Percentiles rank a stretch among this genome's conserved stretches.
Conservation (phyloP, 2,797 vertebrate species). For the Cyclopterus lumpus region DNA sequence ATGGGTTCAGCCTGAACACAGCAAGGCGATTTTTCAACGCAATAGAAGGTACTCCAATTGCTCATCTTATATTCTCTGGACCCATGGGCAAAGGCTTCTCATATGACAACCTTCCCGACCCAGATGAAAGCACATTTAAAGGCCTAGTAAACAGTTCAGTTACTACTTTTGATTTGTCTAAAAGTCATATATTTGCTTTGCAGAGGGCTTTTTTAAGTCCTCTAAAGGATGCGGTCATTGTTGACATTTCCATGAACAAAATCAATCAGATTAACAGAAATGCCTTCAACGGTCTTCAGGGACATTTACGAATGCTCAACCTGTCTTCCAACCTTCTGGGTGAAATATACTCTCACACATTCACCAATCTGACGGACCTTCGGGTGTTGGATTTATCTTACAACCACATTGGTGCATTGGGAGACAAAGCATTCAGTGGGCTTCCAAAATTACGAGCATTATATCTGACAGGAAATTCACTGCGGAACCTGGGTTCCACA, state of each 20-base stretch:
- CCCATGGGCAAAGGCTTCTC: conserved; percentile 82
- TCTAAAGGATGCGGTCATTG: conserved; percentile 64
- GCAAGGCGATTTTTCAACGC: conserved; percentile 71
- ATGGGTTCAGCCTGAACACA: conserved; percentile 59
- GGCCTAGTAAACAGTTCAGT: conserved; percentile 81
- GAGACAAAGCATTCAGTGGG: conserved; percentile 72
- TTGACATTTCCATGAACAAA: conserved; percentile 84
- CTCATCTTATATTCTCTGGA: conserved; percentile 70
- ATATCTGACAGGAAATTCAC: conserved; percentile 86
- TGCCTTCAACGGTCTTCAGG: conserved; percentile 88
- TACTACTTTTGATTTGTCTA: conserved; percentile 78
- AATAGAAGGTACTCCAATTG: conserved; percentile 81
- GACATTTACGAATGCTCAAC: conserved; percentile 80
- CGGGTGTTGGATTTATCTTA: conserved; percentile 84
- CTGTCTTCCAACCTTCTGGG: conserved; percentile 88
- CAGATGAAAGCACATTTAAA: conserved; percentile 82
- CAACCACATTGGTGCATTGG: conserved; percentile 88
- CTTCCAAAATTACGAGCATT: conserved; percentile 77
- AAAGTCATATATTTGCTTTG: conserved; percentile 80
- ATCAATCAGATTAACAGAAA: conserved; percentile 81
- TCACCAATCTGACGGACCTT: conserved; percentile 70
- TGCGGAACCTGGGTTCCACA: conserved; percentile 76
- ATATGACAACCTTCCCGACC: conserved; percentile 80
- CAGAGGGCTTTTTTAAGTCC: conserved; percentile 75
- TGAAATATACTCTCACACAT: conserved; percentile 80